phyloP scores from a whole-genome alignment of 2,797 vertebrate genomes.

The Cyclura pinguis region DNA sequence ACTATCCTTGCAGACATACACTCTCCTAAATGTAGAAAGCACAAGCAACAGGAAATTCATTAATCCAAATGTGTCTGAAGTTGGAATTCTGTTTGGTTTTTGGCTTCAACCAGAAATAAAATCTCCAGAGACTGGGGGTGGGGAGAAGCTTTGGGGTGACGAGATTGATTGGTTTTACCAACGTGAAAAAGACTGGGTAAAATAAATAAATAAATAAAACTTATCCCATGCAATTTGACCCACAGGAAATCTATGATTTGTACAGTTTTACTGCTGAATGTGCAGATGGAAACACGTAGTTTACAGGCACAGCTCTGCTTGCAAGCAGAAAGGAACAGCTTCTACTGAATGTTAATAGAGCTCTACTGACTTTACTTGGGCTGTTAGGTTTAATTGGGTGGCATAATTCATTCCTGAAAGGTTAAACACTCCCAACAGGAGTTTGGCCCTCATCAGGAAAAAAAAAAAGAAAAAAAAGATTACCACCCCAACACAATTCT shows the following conservation, averaged over 20 bases:
- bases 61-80: conserved; percentile 56
- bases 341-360: not conserved
- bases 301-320: not conserved
- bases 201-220: not conserved
- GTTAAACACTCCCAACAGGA: not conserved
- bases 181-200: conserved; percentile 21
- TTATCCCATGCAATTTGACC: not conserved
- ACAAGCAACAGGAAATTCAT: conserved; percentile 38
- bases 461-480: not conserved
- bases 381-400: not conserved
- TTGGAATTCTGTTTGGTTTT: conserved; percentile 26
- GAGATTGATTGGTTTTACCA: conserved; percentile 45
- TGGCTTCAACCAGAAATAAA: conserved; percentile 57
- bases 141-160: conserved; percentile 1
- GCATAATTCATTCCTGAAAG: not conserved
- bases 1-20: conserved; percentile 35
- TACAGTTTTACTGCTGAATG: not conserved
- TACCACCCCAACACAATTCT: not conserved
- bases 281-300: not conserved
- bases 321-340: not conserved
- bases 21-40: conserved; percentile 38
- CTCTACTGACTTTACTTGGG: not conserved
- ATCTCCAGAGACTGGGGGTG: conserved; percentile 5
- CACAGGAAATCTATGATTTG: not conserved
- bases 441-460: not conserved